Conservation (phyloP, 2,888 invertebrate genomes). For the Synergus japonicus region DNA sequence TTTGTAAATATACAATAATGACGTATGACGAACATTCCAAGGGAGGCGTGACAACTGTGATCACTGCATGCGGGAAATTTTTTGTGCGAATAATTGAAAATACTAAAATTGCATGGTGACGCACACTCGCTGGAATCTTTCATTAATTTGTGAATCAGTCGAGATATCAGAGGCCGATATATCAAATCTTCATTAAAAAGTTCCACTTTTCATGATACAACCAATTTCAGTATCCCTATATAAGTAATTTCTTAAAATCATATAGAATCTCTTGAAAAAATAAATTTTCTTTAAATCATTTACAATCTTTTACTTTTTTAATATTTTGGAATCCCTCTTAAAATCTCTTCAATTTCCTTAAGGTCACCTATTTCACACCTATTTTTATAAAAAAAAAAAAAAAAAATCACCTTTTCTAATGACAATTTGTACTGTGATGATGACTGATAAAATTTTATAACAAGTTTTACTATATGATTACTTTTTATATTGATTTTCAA, state of each 20-base stretch:
- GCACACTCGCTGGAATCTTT: neutral
- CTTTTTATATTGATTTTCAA: neutral
- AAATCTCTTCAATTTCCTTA: no score
- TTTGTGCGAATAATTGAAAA: neutral
- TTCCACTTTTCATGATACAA: neutral
- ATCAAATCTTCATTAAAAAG: neutral
- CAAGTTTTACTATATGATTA: neutral
- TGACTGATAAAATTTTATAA: no score
- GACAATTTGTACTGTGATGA: no score
- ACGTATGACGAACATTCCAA: neutral
- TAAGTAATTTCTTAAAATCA: no score
- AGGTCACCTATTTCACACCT: neutral
- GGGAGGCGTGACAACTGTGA: neutral
- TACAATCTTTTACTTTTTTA: no score
- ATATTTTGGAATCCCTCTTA: no score
- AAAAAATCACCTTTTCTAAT: no score
- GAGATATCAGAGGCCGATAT: neutral
- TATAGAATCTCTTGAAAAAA: no score
- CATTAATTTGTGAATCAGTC: neutral
- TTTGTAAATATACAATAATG: conserved; percentile 11
- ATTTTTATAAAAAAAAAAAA: no score
- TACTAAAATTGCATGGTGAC: neutral
- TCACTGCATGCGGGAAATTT: neutral
- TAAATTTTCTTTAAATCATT: no score
- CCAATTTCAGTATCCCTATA: no score